phyloP scores from a whole-genome alignment of 2,888 invertebrate species.

The Rhabditoides inermis region DNA sequence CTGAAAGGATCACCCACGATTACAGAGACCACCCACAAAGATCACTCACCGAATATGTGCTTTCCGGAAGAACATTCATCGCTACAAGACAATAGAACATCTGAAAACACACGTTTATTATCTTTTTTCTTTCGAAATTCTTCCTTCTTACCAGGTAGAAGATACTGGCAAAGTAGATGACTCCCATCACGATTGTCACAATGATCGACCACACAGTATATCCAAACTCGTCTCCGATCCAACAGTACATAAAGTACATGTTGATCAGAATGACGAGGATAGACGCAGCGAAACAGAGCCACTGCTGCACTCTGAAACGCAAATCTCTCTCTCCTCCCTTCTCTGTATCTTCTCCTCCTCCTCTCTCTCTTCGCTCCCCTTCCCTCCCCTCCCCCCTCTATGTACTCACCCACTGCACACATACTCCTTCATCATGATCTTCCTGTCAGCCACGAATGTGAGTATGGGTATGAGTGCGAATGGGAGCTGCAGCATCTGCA shows the following conservation, averaged over 20 bases:
- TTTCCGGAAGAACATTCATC: conserved; percentile 21
- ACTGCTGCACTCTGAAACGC: conserved; percentile 52
- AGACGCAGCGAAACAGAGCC: conserved; percentile 23
- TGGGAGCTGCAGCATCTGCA: conserved; percentile 75
- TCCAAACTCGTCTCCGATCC: conserved; percentile 18
- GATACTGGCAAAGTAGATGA: conserved; percentile 28
- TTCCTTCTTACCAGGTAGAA: conserved; percentile 28
- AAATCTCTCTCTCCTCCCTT: background rate
- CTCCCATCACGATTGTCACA: conserved; percentile 16
- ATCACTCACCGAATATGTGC: conserved; percentile 12
- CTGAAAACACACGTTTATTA: conserved; percentile 6
- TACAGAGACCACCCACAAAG: background rate
- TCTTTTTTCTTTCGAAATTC: background rate
- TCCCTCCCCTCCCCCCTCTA: background rate
- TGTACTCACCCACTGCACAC: conserved; percentile 66
- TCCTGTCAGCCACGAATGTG: conserved; percentile 70
- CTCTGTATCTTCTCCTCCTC: background rate
- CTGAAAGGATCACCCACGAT: conserved; percentile 6
- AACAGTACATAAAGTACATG: conserved; percentile 61
- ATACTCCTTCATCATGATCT: conserved; percentile 81
- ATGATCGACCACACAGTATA: conserved; percentile 24
- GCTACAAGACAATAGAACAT: conserved; percentile 31
- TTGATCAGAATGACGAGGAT: conserved; percentile 69
- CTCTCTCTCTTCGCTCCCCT: background rate
- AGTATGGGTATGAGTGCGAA: conserved; percentile 57